A percentile compares a stretch with the other conserved stretches of the same genome.
phyloP scores from a whole-genome alignment of 1,140 invertebrate genomes.

The Laupala kohalensis region DNA sequence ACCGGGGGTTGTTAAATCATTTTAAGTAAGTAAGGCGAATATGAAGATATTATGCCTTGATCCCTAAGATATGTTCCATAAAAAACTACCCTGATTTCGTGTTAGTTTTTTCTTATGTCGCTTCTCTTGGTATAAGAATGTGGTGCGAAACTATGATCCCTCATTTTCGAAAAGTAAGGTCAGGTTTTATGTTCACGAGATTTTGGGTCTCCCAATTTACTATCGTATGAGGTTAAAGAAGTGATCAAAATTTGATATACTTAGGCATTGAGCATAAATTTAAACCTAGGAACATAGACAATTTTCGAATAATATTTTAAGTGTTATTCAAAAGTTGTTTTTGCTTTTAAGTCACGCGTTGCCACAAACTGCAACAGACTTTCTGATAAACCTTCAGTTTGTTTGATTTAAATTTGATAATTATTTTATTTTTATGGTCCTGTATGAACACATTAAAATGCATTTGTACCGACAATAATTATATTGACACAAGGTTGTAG shows the following conservation, averaged over 20 bases:
- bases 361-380: no score
- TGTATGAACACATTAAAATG: not conserved
- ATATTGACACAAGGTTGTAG: no score
- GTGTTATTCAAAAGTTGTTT: not conserved
- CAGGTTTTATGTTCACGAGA: no score
- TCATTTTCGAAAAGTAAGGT: no score
- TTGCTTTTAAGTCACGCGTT: no score
- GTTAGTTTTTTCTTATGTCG: no score
- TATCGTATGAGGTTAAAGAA: no score
- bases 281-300: not conserved
- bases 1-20: slow-evolving; percentile 61
- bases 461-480: no score
- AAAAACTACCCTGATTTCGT: not conserved
- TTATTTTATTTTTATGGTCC: not conserved
- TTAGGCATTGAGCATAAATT: not conserved
- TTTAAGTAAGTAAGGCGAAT: slow-evolving; percentile 51
- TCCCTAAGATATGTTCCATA: not conserved
- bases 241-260: no score
- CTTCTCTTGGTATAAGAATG: no score
- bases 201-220: no score
- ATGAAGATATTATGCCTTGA: slow-evolving; percentile 22
- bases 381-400: not conserved
- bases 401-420: not conserved
- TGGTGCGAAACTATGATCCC: no score
- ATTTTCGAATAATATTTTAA: not conserved